Base-by-base conservation (phyloP, 2,113 vertebrate genomes). In the Variabilichromis moorii region DNA sequence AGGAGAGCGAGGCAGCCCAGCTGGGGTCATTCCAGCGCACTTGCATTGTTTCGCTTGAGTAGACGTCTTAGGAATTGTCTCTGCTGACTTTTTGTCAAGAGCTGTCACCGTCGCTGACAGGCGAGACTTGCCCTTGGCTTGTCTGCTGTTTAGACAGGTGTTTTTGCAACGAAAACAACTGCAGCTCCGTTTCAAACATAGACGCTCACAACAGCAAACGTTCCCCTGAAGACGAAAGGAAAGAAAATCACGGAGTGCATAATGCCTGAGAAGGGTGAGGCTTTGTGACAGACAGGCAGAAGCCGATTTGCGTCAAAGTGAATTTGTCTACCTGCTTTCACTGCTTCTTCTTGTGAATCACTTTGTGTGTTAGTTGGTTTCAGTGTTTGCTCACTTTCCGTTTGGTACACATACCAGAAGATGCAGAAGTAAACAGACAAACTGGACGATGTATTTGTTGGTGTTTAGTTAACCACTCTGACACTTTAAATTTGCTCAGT, bases 141-240 rank as follows among this genome's bases (percentile, higher is more conserved):
- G 87, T 93, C 94, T 71, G 93, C 93, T 97, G 95, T 97, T 97
- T 97, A 87, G 96, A 96, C 97, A 97, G 97, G 97, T 97, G 97
- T 93, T 97, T 95, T 89, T 91, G 90, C 91, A 96, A 96, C 93
- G 95, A 96, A 96, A 97, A 96, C 95, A 96, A 95, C 92, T 84
- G 86, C 92, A 86, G 94, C 83, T 47, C 79, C 31, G 63, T 92
- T 94, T 96, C 89, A 92, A 95, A 91, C 90, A 94, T 78, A 92
- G 89, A 91, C 89, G n/a, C 76, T 86, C 91, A 85, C 92, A 84
- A 91, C 92, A 88, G 82, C 59, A 68, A 68, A n/a, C 3, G 10
- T 33, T 87, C 51, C 89, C 68, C 88, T 78, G 40, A 89, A 93
- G 91, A 92, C 84, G 51, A 87, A 84, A 94, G 94, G 88, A 93